Percentiles rank a stretch among this genome's conserved stretches.
These are phyloP conservation scores for Morpho helenor DNA, from an alignment of 2,888 invertebrate species.

Conservation along the genomic window DNA sequence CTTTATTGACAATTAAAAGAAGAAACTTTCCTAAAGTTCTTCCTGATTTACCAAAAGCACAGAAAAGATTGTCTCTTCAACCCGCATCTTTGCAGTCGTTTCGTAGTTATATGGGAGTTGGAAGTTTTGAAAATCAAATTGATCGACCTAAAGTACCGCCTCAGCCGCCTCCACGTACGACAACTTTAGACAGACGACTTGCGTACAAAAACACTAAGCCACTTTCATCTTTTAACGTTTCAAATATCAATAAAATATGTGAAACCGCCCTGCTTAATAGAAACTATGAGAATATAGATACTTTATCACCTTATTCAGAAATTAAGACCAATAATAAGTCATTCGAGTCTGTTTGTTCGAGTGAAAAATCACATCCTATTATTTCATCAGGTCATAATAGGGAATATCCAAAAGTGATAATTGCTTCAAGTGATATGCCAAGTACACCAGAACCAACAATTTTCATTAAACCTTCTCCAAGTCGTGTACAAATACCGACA, in stretches of 20 bases:
- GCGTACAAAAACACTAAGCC: slow-evolving; percentile 64
- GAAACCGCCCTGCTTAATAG: slow-evolving; percentile 35
- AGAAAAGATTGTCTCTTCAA: slow-evolving; percentile 83
- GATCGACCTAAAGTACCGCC: slow-evolving; percentile 78
- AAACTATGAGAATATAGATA: slow-evolving; percentile 65
- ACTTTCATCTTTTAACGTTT: slow-evolving; percentile 57
- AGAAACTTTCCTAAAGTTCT: slow-evolving; percentile 91
- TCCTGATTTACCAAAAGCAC: slow-evolving; percentile 84
- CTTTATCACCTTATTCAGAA: slow-evolving; percentile 38
- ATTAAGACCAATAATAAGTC: slow-evolving; percentile 38
- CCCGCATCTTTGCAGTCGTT: slow-evolving; percentile 70
- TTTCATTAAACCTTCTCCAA: slow-evolving; percentile 79
- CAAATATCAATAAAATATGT: slow-evolving; percentile 41
- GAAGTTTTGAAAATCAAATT: slow-evolving; percentile 46
- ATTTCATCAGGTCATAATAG: slow-evolving; percentile 30
- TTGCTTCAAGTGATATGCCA: slow-evolving; percentile 68
- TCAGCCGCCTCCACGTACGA: slow-evolving; percentile 86
- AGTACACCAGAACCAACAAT: slow-evolving; percentile 77
- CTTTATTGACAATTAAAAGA: slow-evolving; percentile 84
- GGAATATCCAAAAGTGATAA: slow-evolving; percentile 70
- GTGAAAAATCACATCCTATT: slow-evolving; percentile 33
- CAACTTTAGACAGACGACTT: slow-evolving; percentile 81
- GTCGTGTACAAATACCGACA: slow-evolving; percentile 48
- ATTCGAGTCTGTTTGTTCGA: slow-evolving; percentile 36
- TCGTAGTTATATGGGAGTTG: slow-evolving; percentile 43